phyloP scores from a whole-genome alignment of 2,888 invertebrate species.

The Melinaea menophilus region DNA sequence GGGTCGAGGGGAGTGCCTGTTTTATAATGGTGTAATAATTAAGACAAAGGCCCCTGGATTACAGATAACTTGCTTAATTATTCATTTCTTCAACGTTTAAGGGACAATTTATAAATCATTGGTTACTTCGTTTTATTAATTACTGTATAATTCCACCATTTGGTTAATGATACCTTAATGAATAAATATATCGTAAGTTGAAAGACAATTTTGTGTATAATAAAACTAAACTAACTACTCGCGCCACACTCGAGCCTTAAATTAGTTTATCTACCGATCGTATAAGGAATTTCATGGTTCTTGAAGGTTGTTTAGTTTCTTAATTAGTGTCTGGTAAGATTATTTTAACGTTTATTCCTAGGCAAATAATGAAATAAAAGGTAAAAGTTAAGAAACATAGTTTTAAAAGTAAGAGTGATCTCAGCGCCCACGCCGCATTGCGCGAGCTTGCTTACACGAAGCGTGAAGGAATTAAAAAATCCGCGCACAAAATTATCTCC shows the following conservation, averaged over 20 bases:
- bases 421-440: conserved; percentile 40
- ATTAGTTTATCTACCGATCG: conserved; percentile 64
- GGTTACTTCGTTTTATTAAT: conserved; percentile 8
- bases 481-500: conserved; percentile 74
- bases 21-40: conserved; percentile 73
- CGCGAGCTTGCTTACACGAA: conserved; percentile 41
- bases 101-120: conserved; percentile 40
- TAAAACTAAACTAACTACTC: conserved; percentile 53
- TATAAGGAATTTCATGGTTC: conserved; percentile 73
- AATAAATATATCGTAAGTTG: conserved; percentile 34
- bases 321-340: conserved; percentile 58
- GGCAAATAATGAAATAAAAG: conserved; percentile 17
- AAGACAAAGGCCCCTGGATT: conserved; percentile 70
- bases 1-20: conserved; percentile 56
- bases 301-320: conserved; percentile 66
- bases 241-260: conserved; percentile 57
- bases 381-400: conserved; percentile 17
- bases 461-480: conserved; percentile 60
- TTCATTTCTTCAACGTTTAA: conserved; percentile 66
- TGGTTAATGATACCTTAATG: background rate
- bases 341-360: conserved; percentile 2
- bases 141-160: background rate
- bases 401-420: conserved; percentile 29
- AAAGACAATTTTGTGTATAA: conserved; percentile 60
- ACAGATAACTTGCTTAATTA: conserved; percentile 64